Evolutionary conservation across 2,113 vertebrate genomes (phyloP), one percentile per base, ranked within the genome.

Genomic region (Chitala chitala): DNA sequence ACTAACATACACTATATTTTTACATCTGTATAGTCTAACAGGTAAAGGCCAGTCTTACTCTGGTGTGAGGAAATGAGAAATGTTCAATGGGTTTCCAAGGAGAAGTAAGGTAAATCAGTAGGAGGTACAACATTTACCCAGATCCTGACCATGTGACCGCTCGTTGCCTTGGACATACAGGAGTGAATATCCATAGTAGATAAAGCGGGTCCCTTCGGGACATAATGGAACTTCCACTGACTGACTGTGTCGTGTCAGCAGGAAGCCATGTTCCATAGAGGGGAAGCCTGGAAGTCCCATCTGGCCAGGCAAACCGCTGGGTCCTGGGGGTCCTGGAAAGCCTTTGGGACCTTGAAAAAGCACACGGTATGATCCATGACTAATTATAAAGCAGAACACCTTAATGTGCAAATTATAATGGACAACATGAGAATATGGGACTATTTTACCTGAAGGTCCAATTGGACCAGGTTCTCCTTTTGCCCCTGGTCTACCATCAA

Each of bases 111-210:
- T n/a, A n/a, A n/a, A n/a, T n/a, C n/a, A n/a, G n/a, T n/a, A n/a
- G n/a, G n/a, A n/a, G n/a, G n/a, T n/a, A n/a, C n/a, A n/a, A 61
- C 20, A 74, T 86, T 85, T 26, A 99, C 97, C 97, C 75, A 99
- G 80, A 85, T 99, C 97, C 83, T 99, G 97, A 44, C 97, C 97
- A 0, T 99, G 96, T 13, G 97, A 94, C 22, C 94, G 90, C 76
- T 96, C 94, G 15, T 99, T 99, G 82, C 97, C 97, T 81, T 99
- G 97, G 26, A 98, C 90, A 0, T 98, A 98, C 31, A 99, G 94
- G 75, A 99, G 86, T 3, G 97, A 99, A 82, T 95, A 99, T 5
- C 97, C 97, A 1, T 94, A 89, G 76, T 96, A 99, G 58, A 99
- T 94, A 29, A 88, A 81, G 2, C 87, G 87, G 36, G 96, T 98